Evolutionary conservation across 1,140 invertebrate genomes (phyloP), one percentile per base, ranked within the genome.

Genomic region (Pemphigus obesinymphae): DNA sequence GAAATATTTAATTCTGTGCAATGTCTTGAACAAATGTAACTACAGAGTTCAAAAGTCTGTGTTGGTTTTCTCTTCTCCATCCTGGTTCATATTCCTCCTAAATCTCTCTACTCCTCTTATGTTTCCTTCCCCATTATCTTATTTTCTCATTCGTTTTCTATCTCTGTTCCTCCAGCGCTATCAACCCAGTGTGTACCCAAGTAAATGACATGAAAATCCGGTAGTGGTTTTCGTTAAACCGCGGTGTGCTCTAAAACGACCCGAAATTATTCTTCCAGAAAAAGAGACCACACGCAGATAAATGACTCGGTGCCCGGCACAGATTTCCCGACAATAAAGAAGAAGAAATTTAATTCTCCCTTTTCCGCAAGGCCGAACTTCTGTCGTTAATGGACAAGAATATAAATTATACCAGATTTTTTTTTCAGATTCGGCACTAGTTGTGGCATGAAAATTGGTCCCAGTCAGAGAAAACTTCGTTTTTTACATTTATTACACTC

Each of bases 221-320:
- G 13, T 53, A 20, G 45, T 10, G 50, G 31, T 76, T 55, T 76
- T 76, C 48, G 48, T 55, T 76, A 53, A 76, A 23, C 73, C 26
- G 37, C 29, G 29, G 73, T 55, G 73, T 37, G 48, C 48, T 31
- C 20, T 50, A 58, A 58, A 63, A 61, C 26, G 53, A 61, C 53
- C 50, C 23, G 53, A 29, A 80, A 63, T 80, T 80, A 80, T 80
- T 80, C 76, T 80, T 80, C 76, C 76, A 80, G 76, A 80, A 80
- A 80, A 80, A 63, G 37, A 80, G 55, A 58, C 55, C 76, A 43
- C 50, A 50, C 37, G 37, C 50, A 80, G 23, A 80, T 63, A 80
- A 80, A 63, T 63, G 76, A 80, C 37, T 58, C 23, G 23, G 53
- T 63, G 76, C 76, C 76, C 26, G n/a, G 34, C 23, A 80, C 76